Evolutionary conservation across 2,113 vertebrate species (phyloP), one percentile per base, ranked within the genome.

Genomic region (Dissostichus mawsoni): DNA sequence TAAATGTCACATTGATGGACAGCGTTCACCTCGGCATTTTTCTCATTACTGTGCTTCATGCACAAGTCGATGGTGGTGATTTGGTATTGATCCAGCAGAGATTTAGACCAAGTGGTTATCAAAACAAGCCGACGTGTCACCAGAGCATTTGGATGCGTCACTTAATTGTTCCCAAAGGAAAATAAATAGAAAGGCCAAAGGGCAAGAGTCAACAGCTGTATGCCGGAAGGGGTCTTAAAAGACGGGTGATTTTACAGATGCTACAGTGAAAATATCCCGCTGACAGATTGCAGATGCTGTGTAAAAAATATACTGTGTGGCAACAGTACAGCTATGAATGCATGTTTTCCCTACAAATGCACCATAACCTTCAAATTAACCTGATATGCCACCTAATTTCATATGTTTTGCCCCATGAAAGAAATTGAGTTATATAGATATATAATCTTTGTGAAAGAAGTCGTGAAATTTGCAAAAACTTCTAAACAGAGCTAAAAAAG

Each of bases 1-100:
- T 33, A 18, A 12, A 16, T 70, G 79, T 78, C 64, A 50, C 48
- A 14, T 20, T 66, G 63, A 75, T 55, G 59, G 33, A 50, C 53
- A 2, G 67, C 4, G 7, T 56, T 53, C 44, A 45, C 9, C 8
- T 36, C 55, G 5, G 11, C 29, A 8, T 47, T n/a, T 0, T 18
- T 63, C 67, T 75, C 71, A 62, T 86, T 29, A n/a, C 25, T 44
- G 44, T 0, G 18, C 13, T 25, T 16, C 1, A 11, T 44, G 20
- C 25, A 1, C 17, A 6, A 18, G 56, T 66, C 58, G n/a, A 63
- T 25, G 55, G 36, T 23, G 0, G 17, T 33, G 50, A 61, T 47
- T 29, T 65, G 36, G 16, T 71, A 81, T 82, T 56, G 85, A 86
- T 83, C 47, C 50, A 47, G 48, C 3, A 3, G 62, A 8, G 50